Conservation (phyloP, 2,797 vertebrate genomes). For the Geotrypetes seraphini region DNA sequence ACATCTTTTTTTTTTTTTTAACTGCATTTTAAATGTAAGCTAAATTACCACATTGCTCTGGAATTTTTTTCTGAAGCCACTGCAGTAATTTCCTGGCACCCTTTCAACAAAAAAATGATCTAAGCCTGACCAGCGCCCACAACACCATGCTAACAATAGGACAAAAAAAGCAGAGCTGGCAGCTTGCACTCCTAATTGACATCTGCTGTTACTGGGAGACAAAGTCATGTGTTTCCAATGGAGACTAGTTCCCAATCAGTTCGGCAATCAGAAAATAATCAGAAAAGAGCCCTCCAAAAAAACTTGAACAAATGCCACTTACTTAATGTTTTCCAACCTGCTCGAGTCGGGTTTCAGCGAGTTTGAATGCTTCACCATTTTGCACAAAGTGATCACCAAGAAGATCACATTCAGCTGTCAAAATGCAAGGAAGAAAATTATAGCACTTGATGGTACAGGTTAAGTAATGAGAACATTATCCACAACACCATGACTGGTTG, state of each 20-base stretch:
- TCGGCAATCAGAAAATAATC: conserved; percentile 44
- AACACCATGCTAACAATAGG: conserved; percentile 38
- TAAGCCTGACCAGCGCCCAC: conserved; percentile 41
- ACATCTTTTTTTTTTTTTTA: conserved; percentile 48
- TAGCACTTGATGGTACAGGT: conserved; percentile 22
- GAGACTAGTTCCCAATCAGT: conserved; percentile 51
- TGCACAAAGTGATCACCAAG: conserved; percentile 97
- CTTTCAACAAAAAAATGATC: conserved; percentile 40
- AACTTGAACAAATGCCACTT: conserved; percentile 68
- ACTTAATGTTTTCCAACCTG: conserved; percentile 99
- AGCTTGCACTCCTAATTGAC: conserved; percentile 43
- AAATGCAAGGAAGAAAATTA: conserved; percentile 55
- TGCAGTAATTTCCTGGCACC: conserved; percentile 42
- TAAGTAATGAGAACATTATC: conserved; percentile 26
- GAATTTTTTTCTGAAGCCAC: conserved; percentile 41
- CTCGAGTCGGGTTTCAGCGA: conserved; percentile 98
- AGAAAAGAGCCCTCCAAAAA: conserved; percentile 33
- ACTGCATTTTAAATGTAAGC: conserved; percentile 57
- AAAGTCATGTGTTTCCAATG: conserved; percentile 42
- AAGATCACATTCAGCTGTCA: conserved; percentile 97
- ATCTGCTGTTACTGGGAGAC: conserved; percentile 43
- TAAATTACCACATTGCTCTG: conserved; percentile 41
- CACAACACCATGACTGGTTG: too few species aligned
- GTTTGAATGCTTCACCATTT: conserved; percentile 98
- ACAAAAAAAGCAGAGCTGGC: conserved; percentile 34